These are phyloP conservation scores for Spinus pinus DNA, from an alignment of 2,797 vertebrate genomes.

Conservation along the genomic window DNA sequence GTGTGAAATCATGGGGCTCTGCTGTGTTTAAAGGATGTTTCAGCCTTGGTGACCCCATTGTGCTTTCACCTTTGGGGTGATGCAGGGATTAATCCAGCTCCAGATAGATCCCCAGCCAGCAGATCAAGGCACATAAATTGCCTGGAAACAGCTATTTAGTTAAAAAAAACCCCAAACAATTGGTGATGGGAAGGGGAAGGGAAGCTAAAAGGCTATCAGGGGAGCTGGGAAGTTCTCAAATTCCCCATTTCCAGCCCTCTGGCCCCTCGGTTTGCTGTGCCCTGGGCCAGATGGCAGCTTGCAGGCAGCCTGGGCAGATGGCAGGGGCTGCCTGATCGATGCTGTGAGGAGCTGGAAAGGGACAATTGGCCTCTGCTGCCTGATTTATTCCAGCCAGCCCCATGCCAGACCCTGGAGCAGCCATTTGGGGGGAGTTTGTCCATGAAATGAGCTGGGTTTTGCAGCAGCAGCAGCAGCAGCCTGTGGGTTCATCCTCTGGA, in stretches of 20 bases:
- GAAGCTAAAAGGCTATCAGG: not conserved
- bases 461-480: too few relatives aligned
- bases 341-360: not conserved
- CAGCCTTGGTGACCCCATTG: not conserved
- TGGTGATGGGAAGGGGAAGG: not conserved
- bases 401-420: not conserved
- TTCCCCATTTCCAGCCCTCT: not conserved
- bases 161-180: not conserved
- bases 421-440: rapidly evolving
- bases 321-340: not conserved
- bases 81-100: not conserved
- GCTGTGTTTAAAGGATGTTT: not conserved
- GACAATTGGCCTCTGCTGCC: not conserved
- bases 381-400: not conserved
- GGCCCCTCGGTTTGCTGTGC: not conserved
- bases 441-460: too few relatives aligned
- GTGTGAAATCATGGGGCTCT: not conserved
- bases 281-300: constrained; percentile 51
- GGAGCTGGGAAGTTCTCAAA: not conserved
- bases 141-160: not conserved
- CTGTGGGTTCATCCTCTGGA: too few relatives aligned
- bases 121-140: not conserved
- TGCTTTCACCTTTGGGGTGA: not conserved
- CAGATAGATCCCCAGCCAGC: not conserved
- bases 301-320: constrained; percentile 44